phyloP scores from a whole-genome alignment of 2,888 invertebrate species.

The Andrena trimmerana region DNA sequence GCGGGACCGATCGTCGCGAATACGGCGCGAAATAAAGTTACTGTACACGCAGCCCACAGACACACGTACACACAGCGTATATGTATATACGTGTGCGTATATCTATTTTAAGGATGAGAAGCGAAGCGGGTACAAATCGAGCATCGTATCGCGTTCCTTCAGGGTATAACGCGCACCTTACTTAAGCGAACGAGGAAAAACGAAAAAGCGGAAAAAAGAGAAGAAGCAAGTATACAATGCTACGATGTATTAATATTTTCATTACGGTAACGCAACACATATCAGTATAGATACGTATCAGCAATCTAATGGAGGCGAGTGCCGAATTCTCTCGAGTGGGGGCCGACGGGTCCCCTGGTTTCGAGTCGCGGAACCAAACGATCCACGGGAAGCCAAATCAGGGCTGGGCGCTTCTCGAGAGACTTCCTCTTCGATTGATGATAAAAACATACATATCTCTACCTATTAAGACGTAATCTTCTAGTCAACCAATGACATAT shows the following conservation, averaged over 20 bases:
- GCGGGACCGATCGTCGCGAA: not conserved
- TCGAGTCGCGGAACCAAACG: not conserved
- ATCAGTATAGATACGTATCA: slow-evolving; percentile 73
- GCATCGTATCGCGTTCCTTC: slow-evolving; percentile 71
- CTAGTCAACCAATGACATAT: slow-evolving; percentile 72
- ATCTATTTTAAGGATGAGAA: slow-evolving; percentile 55
- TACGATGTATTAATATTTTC: slow-evolving; percentile 72
- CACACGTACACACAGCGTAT: slow-evolving; percentile 23
- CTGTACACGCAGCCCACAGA: not conserved
- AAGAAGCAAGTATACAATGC: slow-evolving; percentile 44
- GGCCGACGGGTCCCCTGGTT: slow-evolving; percentile 15
- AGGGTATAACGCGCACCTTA: slow-evolving; percentile 68
- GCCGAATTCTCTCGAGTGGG: slow-evolving; percentile 56
- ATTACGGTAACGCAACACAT: slow-evolving; percentile 71
- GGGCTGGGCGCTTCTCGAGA: slow-evolving; percentile 32
- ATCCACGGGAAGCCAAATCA: slow-evolving; percentile 6
- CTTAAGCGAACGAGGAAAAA: slow-evolving; percentile 50
- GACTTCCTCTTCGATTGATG: slow-evolving; percentile 42
- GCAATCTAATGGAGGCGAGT: slow-evolving; percentile 57
- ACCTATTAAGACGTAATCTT: slow-evolving; percentile 70
- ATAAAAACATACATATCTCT: slow-evolving; percentile 58
- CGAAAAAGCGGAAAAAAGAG: slow-evolving; percentile 17
- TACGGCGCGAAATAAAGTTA: not conserved
- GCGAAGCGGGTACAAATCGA: slow-evolving; percentile 69
- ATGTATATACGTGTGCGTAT: slow-evolving; percentile 19